Percentiles rank a stretch among this genome's conserved stretches.
Evolutionary conservation across 2,797 vertebrate species (phyloP).

Genomic region (Xyrichtys novacula): DNA sequence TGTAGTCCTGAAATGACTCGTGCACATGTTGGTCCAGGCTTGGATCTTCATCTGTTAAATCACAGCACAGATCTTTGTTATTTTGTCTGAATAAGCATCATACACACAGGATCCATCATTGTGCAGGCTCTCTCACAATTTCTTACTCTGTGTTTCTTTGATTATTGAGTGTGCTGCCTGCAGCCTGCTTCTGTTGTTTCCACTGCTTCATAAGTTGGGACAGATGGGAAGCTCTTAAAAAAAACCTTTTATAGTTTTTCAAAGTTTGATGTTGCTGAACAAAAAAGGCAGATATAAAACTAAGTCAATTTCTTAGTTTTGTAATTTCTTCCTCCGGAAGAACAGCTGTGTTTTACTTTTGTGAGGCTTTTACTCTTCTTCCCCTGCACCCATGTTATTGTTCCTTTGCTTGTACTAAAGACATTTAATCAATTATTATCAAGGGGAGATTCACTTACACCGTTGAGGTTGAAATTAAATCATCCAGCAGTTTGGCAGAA

Average conservation of each 20-base stretch:
- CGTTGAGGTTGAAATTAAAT: slow-evolving; percentile 2
- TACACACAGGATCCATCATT: not conserved
- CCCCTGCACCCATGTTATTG: not conserved
- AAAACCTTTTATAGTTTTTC: slow-evolving; percentile 1
- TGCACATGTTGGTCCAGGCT: not conserved
- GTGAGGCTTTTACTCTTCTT: not conserved
- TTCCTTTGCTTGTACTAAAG: not conserved
- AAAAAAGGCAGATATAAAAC: slow-evolving; percentile 5
- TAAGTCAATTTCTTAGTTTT: not conserved
- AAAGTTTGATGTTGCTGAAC: slow-evolving; percentile 7
- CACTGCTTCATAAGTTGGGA: slow-evolving; percentile 20
- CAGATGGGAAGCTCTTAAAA: slow-evolving; percentile 33
- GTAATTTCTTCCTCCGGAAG: slow-evolving; percentile 9
- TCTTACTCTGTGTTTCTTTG: slow-evolving; percentile 25
- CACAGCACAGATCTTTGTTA: not conserved
- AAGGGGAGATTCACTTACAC: slow-evolving; percentile 3
- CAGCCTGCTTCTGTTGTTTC: slow-evolving; percentile 24
- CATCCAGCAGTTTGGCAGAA: not conserved
- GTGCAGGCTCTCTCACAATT: slow-evolving; percentile 8
- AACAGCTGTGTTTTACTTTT: not conserved
- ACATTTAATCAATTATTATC: slow-evolving; percentile 13
- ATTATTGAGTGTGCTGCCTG: slow-evolving; percentile 27
- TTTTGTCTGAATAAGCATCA: not conserved
- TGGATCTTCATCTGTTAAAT: not conserved
- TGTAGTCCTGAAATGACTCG: not conserved